phyloP scores from a whole-genome alignment of 2,888 invertebrate species.

The Cheiracanthium punctorium region DNA sequence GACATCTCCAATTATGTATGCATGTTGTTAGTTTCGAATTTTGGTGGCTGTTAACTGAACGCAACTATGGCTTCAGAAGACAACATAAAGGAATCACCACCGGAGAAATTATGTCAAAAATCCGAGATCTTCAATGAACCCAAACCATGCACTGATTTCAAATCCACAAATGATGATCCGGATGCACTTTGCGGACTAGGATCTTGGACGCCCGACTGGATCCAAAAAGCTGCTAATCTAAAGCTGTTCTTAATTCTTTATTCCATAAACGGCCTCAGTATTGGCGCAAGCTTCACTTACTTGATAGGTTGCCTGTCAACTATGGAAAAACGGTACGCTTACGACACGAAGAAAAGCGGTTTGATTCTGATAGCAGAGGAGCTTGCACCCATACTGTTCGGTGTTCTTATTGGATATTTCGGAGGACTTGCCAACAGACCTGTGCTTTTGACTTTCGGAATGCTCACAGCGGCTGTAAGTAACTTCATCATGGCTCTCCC shows the following conservation, averaged over 20 bases:
- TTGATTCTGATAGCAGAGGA: conserved; percentile 71
- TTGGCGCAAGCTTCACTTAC: conserved; percentile 71
- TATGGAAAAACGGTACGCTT: conserved; percentile 71
- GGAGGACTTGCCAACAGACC: conserved; percentile 69
- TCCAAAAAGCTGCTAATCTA: conserved; percentile 71
- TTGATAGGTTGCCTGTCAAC: conserved; percentile 69
- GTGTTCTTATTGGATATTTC: conserved; percentile 71
- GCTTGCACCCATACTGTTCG: conserved; percentile 55
- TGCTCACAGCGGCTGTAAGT: conserved; percentile 51
- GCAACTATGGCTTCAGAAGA: conserved; percentile 18
- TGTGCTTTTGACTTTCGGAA: conserved; percentile 58
- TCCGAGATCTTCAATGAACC: conserved; percentile 37
- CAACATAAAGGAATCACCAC: conserved; percentile 30
- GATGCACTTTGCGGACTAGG: conserved; percentile 68
- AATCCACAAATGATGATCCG: conserved; percentile 16
- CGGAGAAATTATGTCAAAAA: conserved; percentile 47
- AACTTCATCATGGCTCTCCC: conserved; percentile 65
- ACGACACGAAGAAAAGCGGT: conserved; percentile 70
- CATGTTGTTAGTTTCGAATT: no score
- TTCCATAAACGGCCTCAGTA: conserved; percentile 65
- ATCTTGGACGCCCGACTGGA: conserved; percentile 69
- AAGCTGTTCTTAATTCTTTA: conserved; percentile 58
- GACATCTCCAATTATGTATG: no score
- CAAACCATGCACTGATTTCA: background rate
- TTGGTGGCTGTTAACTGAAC: no score